Conservation (phyloP, 2,888 invertebrate genomes). For the Selenia dentaria region DNA sequence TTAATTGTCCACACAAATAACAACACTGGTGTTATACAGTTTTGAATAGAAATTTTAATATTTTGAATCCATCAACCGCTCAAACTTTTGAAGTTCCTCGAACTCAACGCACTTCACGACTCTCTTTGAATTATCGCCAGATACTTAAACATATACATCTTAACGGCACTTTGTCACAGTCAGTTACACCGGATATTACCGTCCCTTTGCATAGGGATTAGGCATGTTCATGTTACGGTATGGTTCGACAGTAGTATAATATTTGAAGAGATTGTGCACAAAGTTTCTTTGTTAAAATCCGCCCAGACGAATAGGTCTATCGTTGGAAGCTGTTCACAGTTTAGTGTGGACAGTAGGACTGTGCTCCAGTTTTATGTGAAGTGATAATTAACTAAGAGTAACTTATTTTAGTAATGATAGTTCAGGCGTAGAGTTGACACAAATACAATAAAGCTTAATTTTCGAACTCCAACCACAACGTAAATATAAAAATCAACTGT, state of each 20-base stretch:
- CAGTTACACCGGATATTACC: neutral
- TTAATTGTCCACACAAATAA: too few species aligned
- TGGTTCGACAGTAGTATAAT: neutral
- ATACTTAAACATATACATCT: neutral
- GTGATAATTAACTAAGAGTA: too few species aligned
- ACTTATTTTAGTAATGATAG: too few species aligned
- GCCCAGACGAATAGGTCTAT: conserved; percentile 50
- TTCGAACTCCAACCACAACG: too few species aligned
- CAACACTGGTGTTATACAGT: too few species aligned
- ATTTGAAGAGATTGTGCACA: conserved; percentile 1
- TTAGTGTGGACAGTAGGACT: too few species aligned
- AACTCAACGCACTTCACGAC: conserved; percentile 14
- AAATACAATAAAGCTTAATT: too few species aligned
- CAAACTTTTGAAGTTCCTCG: conserved; percentile 10
- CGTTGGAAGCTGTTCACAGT: too few species aligned
- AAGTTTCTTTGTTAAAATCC: conserved; percentile 55
- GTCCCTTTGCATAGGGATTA: neutral
- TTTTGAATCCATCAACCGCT: conserved; percentile 18
- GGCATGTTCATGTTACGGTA: neutral
- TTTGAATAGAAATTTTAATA: conserved; percentile 23
- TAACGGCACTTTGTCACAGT: neutral
- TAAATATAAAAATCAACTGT: too few species aligned
- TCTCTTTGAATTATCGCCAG: conserved; percentile 17
- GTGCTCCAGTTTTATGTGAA: too few species aligned
- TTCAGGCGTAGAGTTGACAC: too few species aligned